phyloP scores from a whole-genome alignment of 2,797 vertebrate species.

The Dryobates pubescens region DNA sequence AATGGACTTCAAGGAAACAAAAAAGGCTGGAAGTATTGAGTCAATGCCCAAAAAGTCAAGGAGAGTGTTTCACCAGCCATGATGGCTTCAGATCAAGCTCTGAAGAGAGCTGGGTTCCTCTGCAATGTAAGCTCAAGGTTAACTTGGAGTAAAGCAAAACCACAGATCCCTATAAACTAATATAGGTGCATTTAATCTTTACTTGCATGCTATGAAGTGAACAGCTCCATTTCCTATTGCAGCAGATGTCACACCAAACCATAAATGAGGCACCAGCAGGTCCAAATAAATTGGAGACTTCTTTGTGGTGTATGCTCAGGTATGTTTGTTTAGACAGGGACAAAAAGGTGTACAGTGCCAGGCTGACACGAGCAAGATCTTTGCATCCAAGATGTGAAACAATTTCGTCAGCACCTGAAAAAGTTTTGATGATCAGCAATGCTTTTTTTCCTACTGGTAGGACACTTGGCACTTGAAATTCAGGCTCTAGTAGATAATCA shows the following conservation, averaged over 20 bases:
- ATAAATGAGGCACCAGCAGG: not conserved
- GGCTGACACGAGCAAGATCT: not conserved
- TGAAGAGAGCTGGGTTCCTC: not conserved
- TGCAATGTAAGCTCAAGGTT: not conserved
- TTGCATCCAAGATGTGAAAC: not conserved
- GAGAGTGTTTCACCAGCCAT: not conserved
- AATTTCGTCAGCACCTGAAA: not conserved
- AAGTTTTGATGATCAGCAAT: not conserved
- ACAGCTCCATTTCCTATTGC: not conserved
- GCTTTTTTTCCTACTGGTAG: not conserved
- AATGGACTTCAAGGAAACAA: not conserved
- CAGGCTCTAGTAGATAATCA: not conserved
- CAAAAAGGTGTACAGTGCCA: not conserved
- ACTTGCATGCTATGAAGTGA: not conserved
- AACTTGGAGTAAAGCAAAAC: not conserved
- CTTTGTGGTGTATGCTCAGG: not conserved
- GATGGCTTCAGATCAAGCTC: not conserved
- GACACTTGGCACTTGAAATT: not conserved
- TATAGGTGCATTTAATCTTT: not conserved
- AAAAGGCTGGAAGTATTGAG: not conserved
- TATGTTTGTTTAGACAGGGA: not conserved
- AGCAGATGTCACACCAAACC: not conserved
- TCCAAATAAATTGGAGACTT: not conserved
- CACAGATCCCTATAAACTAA: not conserved
- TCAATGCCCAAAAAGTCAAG: not conserved